Conservation (phyloP, 2,113 vertebrate genomes). For the Mirza zaza region DNA sequence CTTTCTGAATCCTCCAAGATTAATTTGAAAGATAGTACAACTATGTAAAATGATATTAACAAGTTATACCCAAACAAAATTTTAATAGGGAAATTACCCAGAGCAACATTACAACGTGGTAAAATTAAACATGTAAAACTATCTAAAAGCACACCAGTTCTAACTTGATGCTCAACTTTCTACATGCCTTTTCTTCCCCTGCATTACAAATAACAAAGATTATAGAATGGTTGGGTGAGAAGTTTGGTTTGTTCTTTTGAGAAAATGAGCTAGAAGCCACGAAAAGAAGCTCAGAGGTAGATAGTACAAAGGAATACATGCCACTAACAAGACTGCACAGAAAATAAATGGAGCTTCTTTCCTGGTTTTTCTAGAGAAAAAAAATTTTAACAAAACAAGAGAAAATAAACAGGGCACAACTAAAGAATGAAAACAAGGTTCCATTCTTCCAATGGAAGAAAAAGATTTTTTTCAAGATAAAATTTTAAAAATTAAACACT, state of each 20-base stretch:
- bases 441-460: not conserved
- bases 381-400: too few relatives aligned
- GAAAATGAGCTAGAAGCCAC: not conserved
- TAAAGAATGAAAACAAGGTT: not conserved
- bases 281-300: not conserved
- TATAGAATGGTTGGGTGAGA: not conserved
- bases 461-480: not conserved
- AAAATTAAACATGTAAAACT: not conserved
- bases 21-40: conserved; percentile 34
- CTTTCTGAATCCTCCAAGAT: not conserved
- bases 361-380: too few relatives aligned
- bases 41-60: not conserved
- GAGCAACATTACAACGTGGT: not conserved
- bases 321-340: not conserved
- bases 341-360: not conserved
- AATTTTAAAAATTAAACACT: not conserved
- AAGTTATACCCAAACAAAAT: not conserved
- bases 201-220: not conserved
- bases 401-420: not conserved
- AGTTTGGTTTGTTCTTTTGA: not conserved
- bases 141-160: not conserved
- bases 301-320: not conserved
- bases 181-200: not conserved
- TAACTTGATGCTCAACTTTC: not conserved
- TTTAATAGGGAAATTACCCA: not conserved